phyloP scores from a whole-genome alignment of 53 echinoderm and acorn worm genomes.

The Antedon mediterranea region DNA sequence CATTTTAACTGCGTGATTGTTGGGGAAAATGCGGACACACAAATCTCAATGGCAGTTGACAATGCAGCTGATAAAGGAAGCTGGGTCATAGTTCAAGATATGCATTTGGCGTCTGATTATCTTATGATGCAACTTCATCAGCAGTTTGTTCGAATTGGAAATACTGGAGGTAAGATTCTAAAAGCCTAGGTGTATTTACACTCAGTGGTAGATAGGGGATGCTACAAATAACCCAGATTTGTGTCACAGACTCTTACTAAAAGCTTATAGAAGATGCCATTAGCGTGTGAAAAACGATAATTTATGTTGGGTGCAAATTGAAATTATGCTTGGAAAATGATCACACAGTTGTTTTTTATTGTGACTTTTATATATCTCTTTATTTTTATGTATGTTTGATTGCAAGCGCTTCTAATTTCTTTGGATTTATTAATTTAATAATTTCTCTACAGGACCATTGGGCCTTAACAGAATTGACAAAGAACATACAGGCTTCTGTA shows the following conservation, averaged over 20 bases:
- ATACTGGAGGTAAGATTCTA: constrained; percentile 72
- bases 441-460: constrained; percentile 44
- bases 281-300: too few relatives aligned
- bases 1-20: constrained; percentile 51
- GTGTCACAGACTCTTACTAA: too few relatives aligned
- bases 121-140: constrained; percentile 47
- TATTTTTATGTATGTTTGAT: too few relatives aligned
- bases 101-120: constrained; percentile 58
- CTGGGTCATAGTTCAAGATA: constrained; percentile 66
- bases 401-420: too few relatives aligned
- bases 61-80: constrained; percentile 73
- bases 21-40: constrained; percentile 64
- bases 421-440: not conserved
- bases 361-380: too few relatives aligned
- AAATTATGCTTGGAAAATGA: too few relatives aligned
- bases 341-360: too few relatives aligned
- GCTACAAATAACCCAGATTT: too few relatives aligned
- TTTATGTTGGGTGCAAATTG: too few relatives aligned
- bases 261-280: too few relatives aligned
- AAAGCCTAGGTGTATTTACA: too few relatives aligned
- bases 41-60: constrained; percentile 68
- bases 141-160: constrained; percentile 74
- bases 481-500: constrained; percentile 57
- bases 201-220: too few relatives aligned
- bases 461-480: constrained; percentile 48